Percentiles rank a stretch among this genome's conserved stretches.
phyloP scores from a whole-genome alignment of 2,888 invertebrate species.

The Pteria penguin region DNA sequence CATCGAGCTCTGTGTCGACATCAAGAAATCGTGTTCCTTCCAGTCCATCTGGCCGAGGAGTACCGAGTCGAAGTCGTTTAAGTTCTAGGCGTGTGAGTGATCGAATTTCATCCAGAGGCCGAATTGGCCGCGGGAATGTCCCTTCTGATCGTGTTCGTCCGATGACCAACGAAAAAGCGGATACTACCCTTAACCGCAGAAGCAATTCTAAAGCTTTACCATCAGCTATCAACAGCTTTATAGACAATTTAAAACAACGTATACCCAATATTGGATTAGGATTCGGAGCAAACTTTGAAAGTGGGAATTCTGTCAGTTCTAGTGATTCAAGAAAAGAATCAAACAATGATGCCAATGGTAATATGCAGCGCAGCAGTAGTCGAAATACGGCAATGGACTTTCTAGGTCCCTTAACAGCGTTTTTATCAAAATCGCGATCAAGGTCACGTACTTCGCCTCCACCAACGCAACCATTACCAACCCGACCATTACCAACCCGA shows the following conservation, averaged over 20 bases:
- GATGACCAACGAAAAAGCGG: conserved; percentile 3
- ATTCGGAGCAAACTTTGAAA: conserved; percentile 8
- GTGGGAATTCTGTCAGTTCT: background rate
- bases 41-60: background rate
- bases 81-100: background rate
- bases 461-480: background rate
- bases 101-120: background rate
- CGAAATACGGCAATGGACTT: background rate
- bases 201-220: conserved; percentile 2
- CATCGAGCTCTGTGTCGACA: too few species aligned
- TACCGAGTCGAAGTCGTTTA: background rate
- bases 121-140: background rate
- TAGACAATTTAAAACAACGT: conserved; percentile 3
- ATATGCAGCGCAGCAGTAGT: background rate
- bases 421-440: background rate
- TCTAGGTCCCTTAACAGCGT: background rate
- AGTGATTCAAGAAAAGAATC: background rate
- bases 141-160: background rate
- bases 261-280: conserved; percentile 27
- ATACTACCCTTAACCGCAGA: background rate
- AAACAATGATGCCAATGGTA: background rate
- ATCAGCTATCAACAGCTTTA: conserved; percentile 19
- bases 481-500: background rate
- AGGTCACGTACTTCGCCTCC: background rate
- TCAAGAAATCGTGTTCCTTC: too few species aligned